A percentile compares a stretch with the other conserved stretches of the same genome.
phyloP scores from a whole-genome alignment of 1,140 invertebrate species.

The Condylostylus longicornis region DNA sequence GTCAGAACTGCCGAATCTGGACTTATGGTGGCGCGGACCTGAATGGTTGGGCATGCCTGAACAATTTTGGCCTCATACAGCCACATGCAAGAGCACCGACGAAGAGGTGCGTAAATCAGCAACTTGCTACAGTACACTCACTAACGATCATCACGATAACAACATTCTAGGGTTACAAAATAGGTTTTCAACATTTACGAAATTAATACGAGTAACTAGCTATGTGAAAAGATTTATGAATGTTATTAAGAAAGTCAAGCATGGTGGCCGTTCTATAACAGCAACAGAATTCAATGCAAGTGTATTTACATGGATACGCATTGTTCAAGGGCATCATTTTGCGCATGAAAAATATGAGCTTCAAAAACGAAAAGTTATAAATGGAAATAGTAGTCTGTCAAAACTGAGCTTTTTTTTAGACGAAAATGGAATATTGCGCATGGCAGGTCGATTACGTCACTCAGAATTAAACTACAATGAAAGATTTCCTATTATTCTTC shows the following conservation, averaged over 20 bases:
- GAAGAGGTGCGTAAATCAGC: background rate
- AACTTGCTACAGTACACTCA: background rate
- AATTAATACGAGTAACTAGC: background rate
- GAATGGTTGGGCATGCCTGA: background rate
- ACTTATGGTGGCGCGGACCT: conserved; percentile 3
- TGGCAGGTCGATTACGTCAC: conserved; percentile 12
- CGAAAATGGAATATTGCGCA: conserved; percentile 9
- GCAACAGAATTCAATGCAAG: background rate
- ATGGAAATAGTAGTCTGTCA: conserved; percentile 1
- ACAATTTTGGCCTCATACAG: too few species aligned
- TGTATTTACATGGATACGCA: background rate
- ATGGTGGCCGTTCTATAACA: background rate
- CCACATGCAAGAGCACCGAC: background rate
- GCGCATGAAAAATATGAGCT: background rate
- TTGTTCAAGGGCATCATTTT: background rate
- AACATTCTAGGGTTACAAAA: background rate
- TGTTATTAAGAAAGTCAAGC: background rate
- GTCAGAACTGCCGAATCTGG: background rate
- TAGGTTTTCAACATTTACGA: background rate
- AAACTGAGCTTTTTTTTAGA: conserved; percentile 10
- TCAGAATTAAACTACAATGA: conserved; percentile 1
- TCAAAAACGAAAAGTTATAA: background rate
- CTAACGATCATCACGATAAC: background rate
- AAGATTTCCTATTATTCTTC: conserved; percentile 10
- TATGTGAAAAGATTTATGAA: background rate